Evolutionary conservation across 1,140 invertebrate genomes (phyloP).

Genomic region (Eupeodes corollae): DNA sequence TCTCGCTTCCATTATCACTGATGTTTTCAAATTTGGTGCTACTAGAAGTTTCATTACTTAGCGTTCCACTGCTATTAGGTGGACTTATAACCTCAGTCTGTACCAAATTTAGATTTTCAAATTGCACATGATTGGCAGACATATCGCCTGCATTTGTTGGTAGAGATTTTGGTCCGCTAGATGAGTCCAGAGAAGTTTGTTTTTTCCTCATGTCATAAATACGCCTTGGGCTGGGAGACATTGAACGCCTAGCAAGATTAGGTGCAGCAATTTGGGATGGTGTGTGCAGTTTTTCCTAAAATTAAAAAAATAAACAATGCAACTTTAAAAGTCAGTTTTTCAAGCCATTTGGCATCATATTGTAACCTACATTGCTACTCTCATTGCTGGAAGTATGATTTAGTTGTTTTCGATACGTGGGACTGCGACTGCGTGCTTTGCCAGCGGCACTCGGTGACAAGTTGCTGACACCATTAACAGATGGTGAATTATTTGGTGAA

Average conservation of each 20-base stretch:
- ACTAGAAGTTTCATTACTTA: background rate
- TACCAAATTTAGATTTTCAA: slow-evolving; percentile 2
- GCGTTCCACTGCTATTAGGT: background rate
- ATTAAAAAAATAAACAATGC: background rate
- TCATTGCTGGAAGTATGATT: background rate
- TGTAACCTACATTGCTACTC: background rate
- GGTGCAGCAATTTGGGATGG: slow-evolving; percentile 7
- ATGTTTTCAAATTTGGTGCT: slow-evolving; percentile 44
- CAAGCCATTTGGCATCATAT: background rate
- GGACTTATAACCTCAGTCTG: background rate
- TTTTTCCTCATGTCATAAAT: slow-evolving; percentile 32
- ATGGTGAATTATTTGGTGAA: background rate
- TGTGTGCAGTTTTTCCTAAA: slow-evolving; percentile 2
- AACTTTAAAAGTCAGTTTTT: background rate
- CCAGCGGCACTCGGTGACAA: slow-evolving; percentile 9
- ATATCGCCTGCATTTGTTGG: slow-evolving; percentile 7
- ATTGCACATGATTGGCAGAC: slow-evolving; percentile 8
- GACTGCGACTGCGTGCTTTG: slow-evolving; percentile 43
- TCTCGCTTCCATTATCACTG: slow-evolving; percentile 74
- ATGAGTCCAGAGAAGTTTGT: slow-evolving; percentile 24
- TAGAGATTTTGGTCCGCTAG: slow-evolving; percentile 22
- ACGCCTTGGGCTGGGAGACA: slow-evolving; percentile 38
- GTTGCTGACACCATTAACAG: background rate
- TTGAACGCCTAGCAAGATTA: slow-evolving; percentile 20
- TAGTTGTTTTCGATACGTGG: slow-evolving; percentile 33